Conservation (phyloP, 2,797 vertebrate species). For the Pygocentrus nattereri region DNA sequence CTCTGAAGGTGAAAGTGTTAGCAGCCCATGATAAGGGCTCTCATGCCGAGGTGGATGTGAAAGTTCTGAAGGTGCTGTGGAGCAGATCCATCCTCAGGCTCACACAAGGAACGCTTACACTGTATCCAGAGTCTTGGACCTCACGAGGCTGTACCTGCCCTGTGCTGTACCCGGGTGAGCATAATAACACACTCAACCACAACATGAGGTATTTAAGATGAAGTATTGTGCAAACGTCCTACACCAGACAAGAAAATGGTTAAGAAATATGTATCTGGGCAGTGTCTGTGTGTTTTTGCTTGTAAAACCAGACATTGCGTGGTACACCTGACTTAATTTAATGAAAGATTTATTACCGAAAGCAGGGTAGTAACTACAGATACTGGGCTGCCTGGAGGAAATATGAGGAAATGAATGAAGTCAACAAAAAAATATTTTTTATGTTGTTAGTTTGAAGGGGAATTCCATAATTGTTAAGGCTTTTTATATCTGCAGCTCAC, state of each 20-base stretch:
- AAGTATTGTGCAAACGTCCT: background rate
- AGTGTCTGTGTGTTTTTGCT: background rate
- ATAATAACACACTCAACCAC: conserved; percentile 1
- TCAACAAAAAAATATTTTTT: too few species aligned
- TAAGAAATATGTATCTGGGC: too few species aligned
- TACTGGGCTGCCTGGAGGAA: too few species aligned
- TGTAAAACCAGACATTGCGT: too few species aligned
- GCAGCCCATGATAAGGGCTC: conserved; percentile 97
- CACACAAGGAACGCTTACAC: conserved; percentile 82
- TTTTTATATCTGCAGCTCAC: too few species aligned
- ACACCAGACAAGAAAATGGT: background rate
- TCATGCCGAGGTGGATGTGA: conserved; percentile 95
- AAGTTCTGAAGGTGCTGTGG: conserved; percentile 94
- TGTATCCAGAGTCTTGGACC: conserved; percentile 98
- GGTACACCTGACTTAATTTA: too few species aligned
- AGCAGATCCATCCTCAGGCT: conserved; percentile 90
- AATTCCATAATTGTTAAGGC: too few species aligned
- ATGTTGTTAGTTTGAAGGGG: too few species aligned
- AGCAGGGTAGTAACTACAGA: too few species aligned
- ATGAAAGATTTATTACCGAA: too few species aligned
- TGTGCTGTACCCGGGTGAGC: conserved; percentile 93
- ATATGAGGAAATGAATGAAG: too few species aligned
- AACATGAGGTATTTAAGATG: background rate
- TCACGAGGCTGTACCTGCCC: conserved; percentile 95
- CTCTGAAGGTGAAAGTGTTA: conserved; percentile 90